Evolutionary conservation across 2,113 vertebrate species (phyloP).

Genomic region (Trinectes maculatus): DNA sequence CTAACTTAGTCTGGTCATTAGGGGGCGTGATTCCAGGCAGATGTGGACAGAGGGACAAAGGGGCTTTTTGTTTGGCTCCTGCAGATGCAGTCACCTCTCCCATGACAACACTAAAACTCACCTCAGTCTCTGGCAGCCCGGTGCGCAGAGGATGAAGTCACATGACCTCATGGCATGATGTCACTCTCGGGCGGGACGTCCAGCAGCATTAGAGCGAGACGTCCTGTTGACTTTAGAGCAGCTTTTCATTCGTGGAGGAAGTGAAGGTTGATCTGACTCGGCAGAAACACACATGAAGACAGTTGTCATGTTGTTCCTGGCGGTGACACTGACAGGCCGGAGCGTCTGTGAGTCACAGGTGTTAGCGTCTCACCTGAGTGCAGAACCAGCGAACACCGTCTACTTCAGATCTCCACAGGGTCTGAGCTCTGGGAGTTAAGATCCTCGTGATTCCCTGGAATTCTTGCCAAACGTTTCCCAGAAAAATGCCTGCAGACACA

Average conservation of each 20-base stretch:
- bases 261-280: slow-evolving; percentile 10
- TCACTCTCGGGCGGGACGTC: slow-evolving; percentile 55
- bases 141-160: slow-evolving; percentile 48
- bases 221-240: slow-evolving; percentile 6
- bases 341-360: slow-evolving; percentile 47
- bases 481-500: neutral
- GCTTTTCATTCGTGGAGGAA: slow-evolving; percentile 6
- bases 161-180: slow-evolving; percentile 53
- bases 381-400: no score
- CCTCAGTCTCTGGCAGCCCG: slow-evolving; percentile 33
- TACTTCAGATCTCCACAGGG: neutral
- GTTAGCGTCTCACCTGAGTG: slow-evolving; percentile 32
- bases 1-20: slow-evolving; percentile 76
- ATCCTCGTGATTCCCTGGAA: neutral
- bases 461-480: neutral
- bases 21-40: slow-evolving; percentile 72
- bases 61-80: slow-evolving; percentile 74
- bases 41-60: slow-evolving; percentile 75
- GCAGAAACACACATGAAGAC: slow-evolving; percentile 7
- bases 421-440: neutral
- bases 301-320: no score
- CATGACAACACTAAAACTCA: slow-evolving; percentile 59
- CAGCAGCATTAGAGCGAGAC: slow-evolving; percentile 28
- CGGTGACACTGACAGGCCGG: slow-evolving; percentile 5
- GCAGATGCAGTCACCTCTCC: slow-evolving; percentile 59